Evolutionary conservation across 2,113 vertebrate species (phyloP), one percentile per base, ranked within the genome.

Genomic region (Psilopogon haemacephalus): DNA sequence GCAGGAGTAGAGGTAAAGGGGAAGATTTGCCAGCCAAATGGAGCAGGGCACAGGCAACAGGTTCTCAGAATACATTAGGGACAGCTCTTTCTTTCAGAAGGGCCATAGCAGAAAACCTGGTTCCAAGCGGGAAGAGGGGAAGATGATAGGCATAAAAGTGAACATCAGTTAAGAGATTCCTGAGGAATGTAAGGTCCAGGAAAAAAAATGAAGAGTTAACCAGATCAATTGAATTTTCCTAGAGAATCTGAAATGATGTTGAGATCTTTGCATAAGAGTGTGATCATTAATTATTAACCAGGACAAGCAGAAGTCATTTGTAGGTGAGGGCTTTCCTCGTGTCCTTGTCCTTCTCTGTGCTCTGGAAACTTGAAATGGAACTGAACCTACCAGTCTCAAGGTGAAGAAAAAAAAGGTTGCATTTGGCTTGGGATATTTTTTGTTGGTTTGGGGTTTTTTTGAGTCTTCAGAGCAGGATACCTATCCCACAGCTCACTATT

Each of bases 391-490:
- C 26, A 77, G 40, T 15, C 20, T 33, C 8, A 35, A n/a, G 28
- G 1, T 67, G 12, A 37, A 81, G n/a, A 16, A 48, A 15, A 48
- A 15, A 70, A 37, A 15, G 32, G 12, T 77, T 74, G 19, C 10
- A 4, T 73, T 54, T 59, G 40, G 18, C 37, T 35, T 27, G 28
- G 68, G n/a, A 4, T 28, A 40, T 38, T 23, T 83, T 63, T 44
- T 12, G 18, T 62, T 27, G 10, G n/a, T n/a, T n/a, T n/a, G n/a
- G n/a, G 40, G 14, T 12, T 21, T 86, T 62, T 32, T 15, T 56
- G 6, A 18, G 0, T 63, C 16, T 81, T 28, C 50, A 62, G 32
- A 58, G 30, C 0, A 1, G n/a, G 8, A 30, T 52, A 9, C 8
- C 14, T 58, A 8, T 59, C 14, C 16, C 8, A 59, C 46, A 65